Evolutionary conservation across 2,113 vertebrate species (phyloP), one percentile per base, ranked within the genome.

Genomic region (Urocolius indicus): DNA sequence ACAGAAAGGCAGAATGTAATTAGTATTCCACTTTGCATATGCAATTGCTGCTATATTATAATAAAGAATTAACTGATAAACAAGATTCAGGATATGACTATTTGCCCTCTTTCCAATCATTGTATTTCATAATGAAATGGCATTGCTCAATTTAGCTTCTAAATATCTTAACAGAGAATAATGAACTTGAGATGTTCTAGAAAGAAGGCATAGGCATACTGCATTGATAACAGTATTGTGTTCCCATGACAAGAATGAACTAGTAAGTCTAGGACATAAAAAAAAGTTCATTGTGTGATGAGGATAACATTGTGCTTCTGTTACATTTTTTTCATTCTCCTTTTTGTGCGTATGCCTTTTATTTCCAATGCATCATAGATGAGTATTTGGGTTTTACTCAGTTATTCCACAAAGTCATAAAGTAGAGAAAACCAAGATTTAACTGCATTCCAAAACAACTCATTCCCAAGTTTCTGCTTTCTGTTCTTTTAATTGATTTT

Each of bases 61-160:
- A 97, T 95, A 97, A 96, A 95, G 93, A 93, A 94, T 97, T 97
- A 98, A 97, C 94, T 97, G 96, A 98, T 97, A 97, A 98, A 98
- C 96, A 98, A 97, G 95, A 95, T 95, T 96, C 91, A 80, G 92
- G 89, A 94, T 93, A 88, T 41, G 51, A 97, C 88, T 49, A 48
- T 91, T 98, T 96, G 96, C 89, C 90, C 92, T 96, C 93, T 94
- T 95, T 92, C 84, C 86, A 87, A 92, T 97, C 94, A 89, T 97
- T 95, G 61, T 76, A 96, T 84, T 93, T 95, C 4, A 5, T 97
- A 96, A 98, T 91, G 88, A 97, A 98, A 98, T 95, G 82, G 71
- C 85, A 96, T 85, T 91, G 73, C 91, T 98, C 84, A 93, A 97
- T 97, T 95, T 89, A 89, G 57, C 94, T 97, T 96, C 89, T 97